phyloP scores from a whole-genome alignment of 2,888 invertebrate species.

The Saturnia pavonia region DNA sequence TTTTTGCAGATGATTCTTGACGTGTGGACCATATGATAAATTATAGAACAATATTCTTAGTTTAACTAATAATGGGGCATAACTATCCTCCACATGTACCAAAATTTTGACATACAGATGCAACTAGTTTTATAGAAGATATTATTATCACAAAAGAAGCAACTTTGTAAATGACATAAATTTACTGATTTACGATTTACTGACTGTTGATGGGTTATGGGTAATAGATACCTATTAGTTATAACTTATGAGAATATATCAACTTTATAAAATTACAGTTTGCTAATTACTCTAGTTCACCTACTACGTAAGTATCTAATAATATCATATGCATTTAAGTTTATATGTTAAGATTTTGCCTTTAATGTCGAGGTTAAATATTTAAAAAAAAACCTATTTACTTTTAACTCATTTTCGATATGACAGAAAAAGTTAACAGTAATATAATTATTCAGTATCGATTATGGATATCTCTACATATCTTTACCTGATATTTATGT shows the following conservation, averaged over 20 bases:
- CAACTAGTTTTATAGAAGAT: background rate
- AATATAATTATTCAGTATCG: background rate
- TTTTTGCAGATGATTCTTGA: slow-evolving; percentile 75
- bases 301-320: no score
- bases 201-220: no score
- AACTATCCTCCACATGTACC: background rate
- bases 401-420: background rate
- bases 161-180: background rate
- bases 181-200: background rate
- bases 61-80: background rate
- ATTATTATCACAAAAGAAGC: background rate
- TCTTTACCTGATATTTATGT: background rate
- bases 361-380: background rate
- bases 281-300: no score
- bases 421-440: background rate
- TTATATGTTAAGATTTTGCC: background rate
- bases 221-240: no score
- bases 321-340: no score
- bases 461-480: background rate
- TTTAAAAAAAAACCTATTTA: background rate
- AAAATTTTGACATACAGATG: background rate
- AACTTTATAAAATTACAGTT: no score
- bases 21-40: slow-evolving; percentile 57
- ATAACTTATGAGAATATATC: no score
- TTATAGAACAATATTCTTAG: slow-evolving; percentile 32